Evolutionary conservation across 2,888 invertebrate genomes (phyloP).

Genomic region (Cosmopolites sordidus): DNA sequence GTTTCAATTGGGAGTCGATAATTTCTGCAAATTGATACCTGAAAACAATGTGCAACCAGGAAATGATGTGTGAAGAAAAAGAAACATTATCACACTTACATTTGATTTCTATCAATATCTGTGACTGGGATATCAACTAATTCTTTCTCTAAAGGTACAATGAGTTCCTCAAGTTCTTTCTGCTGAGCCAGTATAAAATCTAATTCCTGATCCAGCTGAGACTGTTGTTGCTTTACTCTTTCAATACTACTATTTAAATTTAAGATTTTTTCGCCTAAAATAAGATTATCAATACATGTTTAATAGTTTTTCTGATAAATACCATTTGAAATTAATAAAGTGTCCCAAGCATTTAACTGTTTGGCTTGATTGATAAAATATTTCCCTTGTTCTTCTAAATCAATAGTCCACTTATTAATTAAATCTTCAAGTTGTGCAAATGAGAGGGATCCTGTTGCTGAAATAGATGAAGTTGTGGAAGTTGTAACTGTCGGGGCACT

Average conservation of each 20-base stretch:
- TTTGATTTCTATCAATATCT: slow-evolving; percentile 87
- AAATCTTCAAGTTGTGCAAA: slow-evolving; percentile 85
- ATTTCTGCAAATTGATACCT: slow-evolving; percentile 85
- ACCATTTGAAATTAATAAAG: slow-evolving; percentile 82
- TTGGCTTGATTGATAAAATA: slow-evolving; percentile 91
- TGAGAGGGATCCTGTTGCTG: slow-evolving; percentile 57
- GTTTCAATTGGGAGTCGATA: slow-evolving; percentile 85
- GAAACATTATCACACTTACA: slow-evolving; percentile 56
- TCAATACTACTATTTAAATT: slow-evolving; percentile 83
- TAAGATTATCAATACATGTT: no score
- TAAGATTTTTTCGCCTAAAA: slow-evolving; percentile 73
- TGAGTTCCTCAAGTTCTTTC: slow-evolving; percentile 82
- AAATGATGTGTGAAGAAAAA: no score
- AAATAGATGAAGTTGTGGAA: slow-evolving; percentile 33
- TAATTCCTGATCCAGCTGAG: slow-evolving; percentile 84
- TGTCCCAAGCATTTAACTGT: slow-evolving; percentile 94
- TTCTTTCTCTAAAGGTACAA: slow-evolving; percentile 81
- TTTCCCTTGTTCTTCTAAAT: slow-evolving; percentile 89
- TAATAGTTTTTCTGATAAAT: slow-evolving; percentile 1
- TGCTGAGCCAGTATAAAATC: slow-evolving; percentile 93
- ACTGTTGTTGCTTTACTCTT: slow-evolving; percentile 82
- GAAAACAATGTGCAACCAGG: slow-evolving; percentile 11
- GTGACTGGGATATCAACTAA: slow-evolving; percentile 63
- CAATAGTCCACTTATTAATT: slow-evolving; percentile 91
- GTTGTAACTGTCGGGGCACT: slow-evolving; percentile 30